Conservation (phyloP, 2,797 vertebrate genomes). For the Pangasius larnaudii region DNA sequence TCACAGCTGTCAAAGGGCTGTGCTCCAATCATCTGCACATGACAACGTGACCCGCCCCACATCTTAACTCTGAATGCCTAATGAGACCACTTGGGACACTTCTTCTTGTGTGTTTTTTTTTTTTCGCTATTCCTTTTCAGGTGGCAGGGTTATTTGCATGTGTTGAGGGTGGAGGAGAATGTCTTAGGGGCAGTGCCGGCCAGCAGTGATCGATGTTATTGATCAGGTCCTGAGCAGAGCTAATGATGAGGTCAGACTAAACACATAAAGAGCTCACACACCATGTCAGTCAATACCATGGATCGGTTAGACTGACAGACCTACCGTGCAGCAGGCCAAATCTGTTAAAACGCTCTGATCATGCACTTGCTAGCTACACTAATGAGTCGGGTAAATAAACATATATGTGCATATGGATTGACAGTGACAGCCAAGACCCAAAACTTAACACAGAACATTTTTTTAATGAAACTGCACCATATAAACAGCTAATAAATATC, state of each 20-base stretch:
- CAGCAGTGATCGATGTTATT: constrained; percentile 40
- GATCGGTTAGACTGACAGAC: constrained; percentile 36
- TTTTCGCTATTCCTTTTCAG: constrained; percentile 36
- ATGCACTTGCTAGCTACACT: neutral
- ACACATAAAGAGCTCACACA: constrained; percentile 42
- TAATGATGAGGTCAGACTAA: constrained; percentile 49
- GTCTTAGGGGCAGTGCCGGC: neutral
- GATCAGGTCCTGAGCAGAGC: constrained; percentile 44
- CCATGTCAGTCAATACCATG: constrained; percentile 20
- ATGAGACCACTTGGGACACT: constrained; percentile 56
- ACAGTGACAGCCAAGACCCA: constrained; percentile 6
- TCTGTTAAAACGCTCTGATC: constrained; percentile 12
- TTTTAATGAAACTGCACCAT: constrained; percentile 24
- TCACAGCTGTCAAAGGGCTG: constrained; percentile 59
- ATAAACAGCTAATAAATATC: constrained; percentile 30
- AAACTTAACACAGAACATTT: neutral
- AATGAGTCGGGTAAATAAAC: neutral
- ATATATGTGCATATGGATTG: neutral
- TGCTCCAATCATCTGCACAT: constrained; percentile 59
- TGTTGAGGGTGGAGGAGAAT: neutral
- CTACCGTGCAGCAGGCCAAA: constrained; percentile 14
- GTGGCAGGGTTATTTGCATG: constrained; percentile 56
- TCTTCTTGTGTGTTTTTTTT: constrained; percentile 30
- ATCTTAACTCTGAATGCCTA: constrained; percentile 59
- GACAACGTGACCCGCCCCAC: constrained; percentile 58